These are phyloP conservation scores for Xenentodon cancila DNA, from an alignment of 2,797 vertebrate genomes.

Conservation along the genomic window DNA sequence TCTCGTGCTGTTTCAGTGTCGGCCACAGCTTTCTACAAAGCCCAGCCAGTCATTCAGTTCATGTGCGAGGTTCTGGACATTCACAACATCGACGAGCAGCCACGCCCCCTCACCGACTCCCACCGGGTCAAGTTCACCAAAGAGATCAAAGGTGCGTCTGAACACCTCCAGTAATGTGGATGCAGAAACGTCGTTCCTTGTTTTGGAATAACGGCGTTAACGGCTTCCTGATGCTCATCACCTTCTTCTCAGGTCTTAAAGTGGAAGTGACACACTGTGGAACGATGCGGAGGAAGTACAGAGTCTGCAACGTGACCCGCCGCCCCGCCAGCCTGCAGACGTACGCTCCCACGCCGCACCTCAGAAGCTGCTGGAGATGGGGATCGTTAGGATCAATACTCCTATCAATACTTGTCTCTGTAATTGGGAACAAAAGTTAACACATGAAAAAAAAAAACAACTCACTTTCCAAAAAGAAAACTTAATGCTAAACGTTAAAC, in stretches of 20 bases:
- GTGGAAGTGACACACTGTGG: slow-evolving; percentile 99
- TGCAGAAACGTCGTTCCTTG: no score
- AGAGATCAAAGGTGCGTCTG: slow-evolving; percentile 93
- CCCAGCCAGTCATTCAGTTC: slow-evolving; percentile 98
- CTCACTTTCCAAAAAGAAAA: no score
- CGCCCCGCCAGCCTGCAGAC: slow-evolving; percentile 97
- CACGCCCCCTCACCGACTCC: slow-evolving; percentile 96
- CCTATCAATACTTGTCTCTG: no score
- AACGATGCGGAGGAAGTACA: slow-evolving; percentile 97
- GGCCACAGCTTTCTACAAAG: slow-evolving; percentile 99
- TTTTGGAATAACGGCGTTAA: background rate
- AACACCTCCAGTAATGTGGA: no score
- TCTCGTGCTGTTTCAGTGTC: slow-evolving; percentile 84
- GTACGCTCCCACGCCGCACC: slow-evolving; percentile 79
- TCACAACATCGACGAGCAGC: slow-evolving; percentile 98
- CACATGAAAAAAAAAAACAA: no score
- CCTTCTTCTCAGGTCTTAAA: slow-evolving; percentile 78
- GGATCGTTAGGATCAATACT: no score
- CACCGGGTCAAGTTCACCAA: slow-evolving; percentile 99
- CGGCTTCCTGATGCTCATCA: background rate
- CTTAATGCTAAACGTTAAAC: no score
- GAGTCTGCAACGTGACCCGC: slow-evolving; percentile 96
- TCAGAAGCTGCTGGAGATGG: no score
- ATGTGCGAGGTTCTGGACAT: slow-evolving; percentile 99
- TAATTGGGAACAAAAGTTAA: no score